A percentile compares a stretch with the other conserved stretches of the same genome.
These are phyloP conservation scores for Tapirus indicus DNA, from an alignment of 2,797 vertebrate genomes.

Conservation along the genomic window DNA sequence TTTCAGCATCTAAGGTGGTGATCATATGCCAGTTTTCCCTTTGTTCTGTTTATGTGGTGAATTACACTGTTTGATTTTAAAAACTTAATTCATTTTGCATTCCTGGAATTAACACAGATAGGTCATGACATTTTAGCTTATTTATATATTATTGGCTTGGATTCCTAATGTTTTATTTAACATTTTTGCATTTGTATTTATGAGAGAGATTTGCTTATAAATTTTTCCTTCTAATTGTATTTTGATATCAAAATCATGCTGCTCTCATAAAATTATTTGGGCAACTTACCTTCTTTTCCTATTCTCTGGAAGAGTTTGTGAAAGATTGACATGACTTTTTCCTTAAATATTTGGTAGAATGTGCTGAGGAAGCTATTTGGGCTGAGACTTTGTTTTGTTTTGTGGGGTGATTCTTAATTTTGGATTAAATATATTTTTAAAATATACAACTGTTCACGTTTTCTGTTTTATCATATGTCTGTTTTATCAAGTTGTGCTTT, in stretches of 20 bases:
- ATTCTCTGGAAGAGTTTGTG: not conserved
- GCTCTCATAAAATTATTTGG: not conserved
- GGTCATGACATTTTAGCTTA: not conserved
- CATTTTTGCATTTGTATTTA: not conserved
- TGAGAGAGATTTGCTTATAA: not conserved
- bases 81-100: not conserved
- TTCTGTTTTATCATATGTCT: not conserved
- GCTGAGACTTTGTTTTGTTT: not conserved
- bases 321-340: not conserved
- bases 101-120: not conserved
- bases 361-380: not conserved
- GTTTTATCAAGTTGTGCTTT: not conserved
- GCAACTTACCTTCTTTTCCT: not conserved
- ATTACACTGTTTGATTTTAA: not conserved
- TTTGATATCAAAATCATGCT: not conserved
- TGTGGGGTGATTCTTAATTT: not conserved
- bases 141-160: not conserved
- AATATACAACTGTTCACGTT: not conserved
- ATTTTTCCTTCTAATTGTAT: not conserved
- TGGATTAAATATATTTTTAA: not conserved
- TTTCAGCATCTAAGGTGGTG: not conserved
- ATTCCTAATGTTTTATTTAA: conserved; percentile 29
- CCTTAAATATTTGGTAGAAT: not conserved
- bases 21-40: not conserved
- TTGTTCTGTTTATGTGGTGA: not conserved